A percentile compares a stretch with the other conserved stretches of the same genome.
These are phyloP conservation scores for Ennomos erosarius DNA, from an alignment of 2,888 invertebrate genomes.

Conservation along the genomic window DNA sequence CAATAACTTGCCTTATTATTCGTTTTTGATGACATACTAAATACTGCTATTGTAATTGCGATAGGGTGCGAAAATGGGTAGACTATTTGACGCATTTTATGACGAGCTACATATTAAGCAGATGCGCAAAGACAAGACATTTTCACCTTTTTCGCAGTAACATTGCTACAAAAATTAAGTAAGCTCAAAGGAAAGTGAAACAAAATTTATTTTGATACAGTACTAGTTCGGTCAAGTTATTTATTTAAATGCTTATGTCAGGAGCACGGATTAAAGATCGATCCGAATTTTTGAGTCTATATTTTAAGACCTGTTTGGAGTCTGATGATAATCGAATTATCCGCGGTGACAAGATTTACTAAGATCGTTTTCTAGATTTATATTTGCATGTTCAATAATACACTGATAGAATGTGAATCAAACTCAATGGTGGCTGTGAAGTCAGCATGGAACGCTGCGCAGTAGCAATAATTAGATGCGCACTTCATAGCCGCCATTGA, in stretches of 20 bases:
- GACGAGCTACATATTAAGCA: no score
- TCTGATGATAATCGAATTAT: constrained; percentile 15
- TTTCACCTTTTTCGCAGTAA: not conserved
- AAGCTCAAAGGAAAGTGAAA: not conserved
- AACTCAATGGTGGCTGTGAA: no score
- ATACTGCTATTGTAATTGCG: not conserved
- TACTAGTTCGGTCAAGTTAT: not conserved
- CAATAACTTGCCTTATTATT: not conserved
- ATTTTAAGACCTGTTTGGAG: constrained; percentile 5
- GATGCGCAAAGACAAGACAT: not conserved
- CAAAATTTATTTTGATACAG: not conserved
- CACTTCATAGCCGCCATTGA: no score
- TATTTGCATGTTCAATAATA: no score
- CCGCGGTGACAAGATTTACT: constrained; percentile 11
- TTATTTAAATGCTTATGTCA: not conserved
- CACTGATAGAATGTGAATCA: no score
- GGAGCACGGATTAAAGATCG: constrained; percentile 1
- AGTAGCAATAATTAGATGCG: no score
- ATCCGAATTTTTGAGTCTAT: constrained; percentile 4
- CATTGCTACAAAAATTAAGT: no score
- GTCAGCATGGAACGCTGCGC: no score
- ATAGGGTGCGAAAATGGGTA: not conserved
- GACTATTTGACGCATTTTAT: not conserved
- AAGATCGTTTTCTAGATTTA: not conserved
- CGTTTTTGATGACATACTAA: not conserved